Evolutionary conservation across 2,113 vertebrate genomes (phyloP), one percentile per base, ranked within the genome.

Genomic region (Rhinolophus ferrumequinum): DNA sequence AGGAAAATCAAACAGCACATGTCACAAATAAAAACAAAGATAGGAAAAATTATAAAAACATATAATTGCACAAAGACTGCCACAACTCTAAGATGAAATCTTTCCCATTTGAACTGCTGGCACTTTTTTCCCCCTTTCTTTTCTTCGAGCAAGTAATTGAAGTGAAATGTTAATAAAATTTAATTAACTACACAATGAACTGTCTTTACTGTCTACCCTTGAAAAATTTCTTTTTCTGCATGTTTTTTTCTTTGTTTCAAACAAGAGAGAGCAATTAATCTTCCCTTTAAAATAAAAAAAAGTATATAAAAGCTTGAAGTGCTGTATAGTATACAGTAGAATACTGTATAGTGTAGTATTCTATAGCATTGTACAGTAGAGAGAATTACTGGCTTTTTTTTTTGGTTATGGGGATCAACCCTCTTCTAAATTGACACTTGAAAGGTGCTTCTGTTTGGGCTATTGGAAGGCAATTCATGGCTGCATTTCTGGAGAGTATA

Each of bases 401-500:
- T 26, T 12, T 75, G 13, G 28, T 67, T 13, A 47, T 52, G 10
- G 6, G 13, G 18, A 84, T 35, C 18, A 6, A 47, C 1, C 81
- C 0, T 22, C 11, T 76, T 92, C 73, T 88, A 94, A 80, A 93
- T 21, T 91, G 84, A 79, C 5, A 8, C 47, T 86, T 82, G 24
- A 21, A 62, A 75, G 18, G 50, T 69, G 30, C 77, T 96, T 44
- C 82, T 75, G 35, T 73, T 81, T 97, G 84, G 79, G 3, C 30
- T 82, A 96, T 95, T 97, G 96, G 93, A 97, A 97, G 97, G 93
- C 96, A 97, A 96, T 98, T 97, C 97, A 88, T 79, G 88, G 67
- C 81, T 97, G 79, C 69, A 83, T 97, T 98, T 98, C 97, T 97
- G 97, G 93, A 97, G 94, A 97, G 91, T 96, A 80, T 90, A 98